Evolutionary conservation across 2,113 vertebrate genomes (phyloP).

Genomic region (Callopanchax toddi): DNA sequence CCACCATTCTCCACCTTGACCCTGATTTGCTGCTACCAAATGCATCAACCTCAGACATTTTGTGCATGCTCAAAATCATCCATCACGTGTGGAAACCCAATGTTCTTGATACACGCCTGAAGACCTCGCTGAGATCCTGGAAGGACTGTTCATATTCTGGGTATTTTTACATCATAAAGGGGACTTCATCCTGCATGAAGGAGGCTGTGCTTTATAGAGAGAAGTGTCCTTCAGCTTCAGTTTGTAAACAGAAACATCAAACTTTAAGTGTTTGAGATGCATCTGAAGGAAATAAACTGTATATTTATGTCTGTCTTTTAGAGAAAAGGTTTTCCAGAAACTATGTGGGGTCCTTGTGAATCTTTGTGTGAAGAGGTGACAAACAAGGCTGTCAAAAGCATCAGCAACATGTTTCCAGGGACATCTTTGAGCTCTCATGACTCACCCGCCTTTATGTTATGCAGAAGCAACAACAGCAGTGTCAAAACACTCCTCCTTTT

Average conservation of each 20-base stretch:
- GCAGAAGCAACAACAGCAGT: constrained; percentile 26
- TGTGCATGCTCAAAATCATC: too few relatives aligned
- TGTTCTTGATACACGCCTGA: too few relatives aligned
- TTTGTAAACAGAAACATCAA: background rate
- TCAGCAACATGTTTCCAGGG: constrained; percentile 27
- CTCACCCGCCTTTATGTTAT: constrained; percentile 39
- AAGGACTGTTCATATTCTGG: background rate
- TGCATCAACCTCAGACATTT: too few relatives aligned
- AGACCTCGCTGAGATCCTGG: too few relatives aligned
- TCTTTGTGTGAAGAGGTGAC: constrained; percentile 15
- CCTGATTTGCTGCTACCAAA: too few relatives aligned
- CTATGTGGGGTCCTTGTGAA: background rate
- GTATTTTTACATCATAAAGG: too few relatives aligned
- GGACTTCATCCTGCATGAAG: too few relatives aligned
- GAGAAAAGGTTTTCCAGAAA: background rate
- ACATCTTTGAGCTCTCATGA: constrained; percentile 45
- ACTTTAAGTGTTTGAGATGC: background rate
- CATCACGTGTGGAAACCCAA: too few relatives aligned
- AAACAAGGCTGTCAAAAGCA: constrained; percentile 31
- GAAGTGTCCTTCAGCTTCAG: background rate
- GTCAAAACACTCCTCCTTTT: constrained; percentile 44
- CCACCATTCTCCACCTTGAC: too few relatives aligned
- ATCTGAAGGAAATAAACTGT: background rate
- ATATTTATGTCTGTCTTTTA: background rate
- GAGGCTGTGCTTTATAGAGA: too few relatives aligned